Base-by-base conservation (phyloP, 2,113 vertebrate species). In the Suricata suricatta region DNA sequence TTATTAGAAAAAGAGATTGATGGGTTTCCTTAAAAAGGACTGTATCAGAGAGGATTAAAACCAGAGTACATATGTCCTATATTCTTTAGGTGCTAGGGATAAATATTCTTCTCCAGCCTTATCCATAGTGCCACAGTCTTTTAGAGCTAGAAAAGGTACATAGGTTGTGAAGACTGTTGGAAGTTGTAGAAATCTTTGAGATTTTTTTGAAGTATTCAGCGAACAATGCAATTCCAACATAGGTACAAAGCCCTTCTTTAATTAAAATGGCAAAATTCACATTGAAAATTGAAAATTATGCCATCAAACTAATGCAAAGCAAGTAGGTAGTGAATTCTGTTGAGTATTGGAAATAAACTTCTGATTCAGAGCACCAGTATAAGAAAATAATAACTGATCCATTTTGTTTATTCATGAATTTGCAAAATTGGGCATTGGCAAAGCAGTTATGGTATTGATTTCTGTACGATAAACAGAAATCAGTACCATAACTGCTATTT, bases 331-430 rank as follows among this genome's bases (percentile, higher is more conserved):
- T 91, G 68, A 88, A 91, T 91, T 91, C 72, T 97, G 1, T 82
- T 93, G 77, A 21, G 80, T 90, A 74, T 95, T 97, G 81, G 88
- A 96, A 86, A 86, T 13, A 80, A 88, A 47, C n/a, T 95, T 50
- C n/a, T 87, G 31, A 64, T 85, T 95, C n/a, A 93, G 33, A 96
- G 41, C 63, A 95, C 14, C n/a, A 66, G 44, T 66, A 3, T 88
- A 66, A 91, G 50, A 94, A 96, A 96, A 35, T 66, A 87, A 57
- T 50, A 96, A 57, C 92, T 68, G 33, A 84, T 90, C 74, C 25
- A 54, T 92, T 97, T 93, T 95, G 71, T 93, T 95, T 96, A 82
- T 88, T 95, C 85, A 50, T 79, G 25, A 94, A 69, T 16, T 88
- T 93, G n/a, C 74, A 97, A 90, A 85, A 77, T 33, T 74, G 9